Percentiles rank a stretch among this genome's conserved stretches.
These are phyloP conservation scores for Idaea aversata DNA, from an alignment of 2,888 invertebrate genomes.

Conservation along the genomic window DNA sequence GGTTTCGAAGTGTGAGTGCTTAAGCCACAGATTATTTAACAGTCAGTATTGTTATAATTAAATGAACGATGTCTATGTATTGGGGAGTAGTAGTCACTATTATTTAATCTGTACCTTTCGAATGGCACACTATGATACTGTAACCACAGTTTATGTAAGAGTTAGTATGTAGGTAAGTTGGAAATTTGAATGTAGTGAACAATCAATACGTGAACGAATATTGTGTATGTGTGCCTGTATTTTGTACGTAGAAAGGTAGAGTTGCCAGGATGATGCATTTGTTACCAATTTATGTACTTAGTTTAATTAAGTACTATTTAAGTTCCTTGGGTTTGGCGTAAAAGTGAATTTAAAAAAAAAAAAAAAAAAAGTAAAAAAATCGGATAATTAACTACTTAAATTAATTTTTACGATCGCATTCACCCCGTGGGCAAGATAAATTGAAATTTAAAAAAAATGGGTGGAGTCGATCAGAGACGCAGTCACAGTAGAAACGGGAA, in stretches of 20 bases:
- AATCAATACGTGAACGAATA: not conserved
- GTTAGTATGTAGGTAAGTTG: not conserved
- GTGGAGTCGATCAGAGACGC: no score
- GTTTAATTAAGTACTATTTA: no score
- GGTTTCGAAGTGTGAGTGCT: not conserved
- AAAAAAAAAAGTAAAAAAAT: no score
- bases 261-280: no score
- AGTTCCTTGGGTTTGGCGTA: no score
- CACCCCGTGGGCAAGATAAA: no score
- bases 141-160: constrained; percentile 7
- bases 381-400: no score
- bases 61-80: not conserved
- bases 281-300: no score
- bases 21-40: not conserved
- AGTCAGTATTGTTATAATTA: not conserved
- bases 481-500: no score
- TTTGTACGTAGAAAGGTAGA: not conserved
- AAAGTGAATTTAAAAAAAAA: no score
- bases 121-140: constrained; percentile 1
- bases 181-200: not conserved
- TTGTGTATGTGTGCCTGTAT: not conserved
- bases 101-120: not conserved
- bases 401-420: no score
- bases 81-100: not conserved
- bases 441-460: no score